Evolutionary conservation across 2,888 invertebrate species (phyloP).

Genomic region (Drosophila multiciliata): DNA sequence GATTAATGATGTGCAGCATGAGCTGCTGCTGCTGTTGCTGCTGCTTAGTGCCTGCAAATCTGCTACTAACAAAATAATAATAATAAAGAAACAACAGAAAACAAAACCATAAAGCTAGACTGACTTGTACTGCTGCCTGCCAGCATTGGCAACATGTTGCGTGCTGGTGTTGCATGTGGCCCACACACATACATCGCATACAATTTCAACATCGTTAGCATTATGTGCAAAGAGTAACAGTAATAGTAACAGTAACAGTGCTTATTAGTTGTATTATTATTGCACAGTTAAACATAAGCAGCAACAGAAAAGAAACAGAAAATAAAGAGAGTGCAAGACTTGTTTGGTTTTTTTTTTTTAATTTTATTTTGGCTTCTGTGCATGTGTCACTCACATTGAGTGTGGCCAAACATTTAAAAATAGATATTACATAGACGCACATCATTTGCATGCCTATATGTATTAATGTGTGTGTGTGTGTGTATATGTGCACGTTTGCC

Average conservation of each 20-base stretch:
- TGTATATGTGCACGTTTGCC: not conserved
- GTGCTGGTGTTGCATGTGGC: constrained; percentile 63
- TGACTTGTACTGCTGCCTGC: constrained; percentile 23
- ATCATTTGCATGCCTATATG: constrained; percentile 16
- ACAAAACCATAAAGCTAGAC: constrained; percentile 48
- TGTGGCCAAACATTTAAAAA: constrained; percentile 51
- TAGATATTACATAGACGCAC: constrained; percentile 58
- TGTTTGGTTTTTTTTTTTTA: constrained; percentile 5
- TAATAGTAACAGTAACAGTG: constrained; percentile 33
- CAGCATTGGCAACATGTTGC: constrained; percentile 67
- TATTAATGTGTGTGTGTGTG: not conserved
- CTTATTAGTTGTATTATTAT: constrained; percentile 43
- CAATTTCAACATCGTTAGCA: constrained; percentile 69
- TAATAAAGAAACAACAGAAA: constrained; percentile 18
- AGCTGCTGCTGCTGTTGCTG: constrained; percentile 19
- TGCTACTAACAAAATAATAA: constrained; percentile 28
- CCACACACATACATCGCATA: constrained; percentile 37
- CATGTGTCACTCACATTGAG: constrained; percentile 35
- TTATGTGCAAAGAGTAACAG: constrained; percentile 59
- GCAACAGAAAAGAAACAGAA: constrained; percentile 4
- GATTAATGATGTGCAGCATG: constrained; percentile 76
- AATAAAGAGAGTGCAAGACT: constrained; percentile 19
- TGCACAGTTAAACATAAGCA: constrained; percentile 50
- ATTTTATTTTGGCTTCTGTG: constrained; percentile 31
- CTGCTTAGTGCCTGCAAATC: constrained; percentile 14